These are phyloP conservation scores for Eueremaeus valkanovi DNA, from an alignment of 2,888 invertebrate genomes.

Conservation along the genomic window DNA sequence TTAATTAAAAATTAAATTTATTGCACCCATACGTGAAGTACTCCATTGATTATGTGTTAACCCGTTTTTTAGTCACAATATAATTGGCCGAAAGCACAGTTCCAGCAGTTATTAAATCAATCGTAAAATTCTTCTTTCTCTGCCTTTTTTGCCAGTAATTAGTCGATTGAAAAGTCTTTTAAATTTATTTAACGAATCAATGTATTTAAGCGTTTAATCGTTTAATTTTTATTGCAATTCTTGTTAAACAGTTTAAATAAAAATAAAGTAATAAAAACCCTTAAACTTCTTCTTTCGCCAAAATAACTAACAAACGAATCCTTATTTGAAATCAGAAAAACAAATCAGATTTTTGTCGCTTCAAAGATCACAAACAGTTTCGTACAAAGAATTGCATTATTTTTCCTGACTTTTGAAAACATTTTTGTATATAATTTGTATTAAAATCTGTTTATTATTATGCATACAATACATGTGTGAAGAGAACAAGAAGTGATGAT, in stretches of 20 bases:
- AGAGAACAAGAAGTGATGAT: not conserved
- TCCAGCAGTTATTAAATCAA: not conserved
- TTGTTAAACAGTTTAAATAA: not conserved
- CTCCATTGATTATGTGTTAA: constrained; percentile 22
- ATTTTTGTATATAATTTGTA: not conserved
- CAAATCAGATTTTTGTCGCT: no score
- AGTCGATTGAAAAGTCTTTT: constrained; percentile 4
- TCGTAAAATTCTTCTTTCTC: not conserved
- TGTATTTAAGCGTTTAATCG: not conserved
- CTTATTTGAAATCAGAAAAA: no score
- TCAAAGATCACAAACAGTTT: no score
- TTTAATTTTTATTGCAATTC: constrained; percentile 5
- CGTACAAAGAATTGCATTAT: no score
- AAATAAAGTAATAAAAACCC: not conserved
- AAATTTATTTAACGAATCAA: not conserved
- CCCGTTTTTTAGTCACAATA: constrained; percentile 1
- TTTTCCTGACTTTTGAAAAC: no score
- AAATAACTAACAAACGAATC: not conserved
- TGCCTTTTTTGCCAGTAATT: not conserved
- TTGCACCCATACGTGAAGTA: not conserved
- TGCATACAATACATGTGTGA: not conserved
- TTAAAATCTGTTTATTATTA: not conserved
- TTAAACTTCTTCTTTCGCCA: not conserved
- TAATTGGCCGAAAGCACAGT: not conserved
- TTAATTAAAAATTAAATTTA: not conserved